Base-by-base conservation (phyloP, 1,140 invertebrate species). In the Aporrectodea caliginosa region DNA sequence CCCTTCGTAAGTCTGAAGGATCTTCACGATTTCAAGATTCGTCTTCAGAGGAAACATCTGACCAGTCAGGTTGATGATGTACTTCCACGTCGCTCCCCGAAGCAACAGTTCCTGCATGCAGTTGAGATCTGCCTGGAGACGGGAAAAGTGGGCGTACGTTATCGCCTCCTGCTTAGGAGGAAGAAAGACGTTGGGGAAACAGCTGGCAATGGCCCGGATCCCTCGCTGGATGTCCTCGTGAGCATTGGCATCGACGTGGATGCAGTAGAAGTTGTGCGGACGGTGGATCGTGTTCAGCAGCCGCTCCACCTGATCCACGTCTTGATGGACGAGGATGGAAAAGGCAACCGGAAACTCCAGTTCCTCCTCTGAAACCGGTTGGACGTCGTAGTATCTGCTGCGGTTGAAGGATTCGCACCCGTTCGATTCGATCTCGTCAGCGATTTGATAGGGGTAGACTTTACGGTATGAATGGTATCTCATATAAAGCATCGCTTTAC, bases 121-220 rank as follows among this genome's bases (percentile, higher is more conserved):
- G 27, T 82, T 82, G 2, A 86, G 70, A 71, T 86, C 84, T 0
- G 84, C 82, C 69, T 82, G 72, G 1, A 85, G 77, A 0, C 79
- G 77, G 12, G 78, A 75, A 27, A 82, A 78, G 35, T 69, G 75
- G 31, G 58, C 81, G 34, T 82, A 86, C 6, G 80, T 22, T 12
- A 85, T 81, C 1, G 79, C 74, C 70, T 82, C 80, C 0, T 58
- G 68, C 14, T 82, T 82, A 1, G 84, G 85, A 1, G 83, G 78
- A 14, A 87, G 78, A 77, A 86, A 84, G 30, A 86, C 84, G 81
- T 87, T 87, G 1, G 82, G 69, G 35, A 87, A 84, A 80, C 85
- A 86, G 6, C 75, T 35, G 1, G 82, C 81, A 58, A 86, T 82
- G 2, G 77, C 75, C 22, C 34, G 12, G 14, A 85, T 78, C 0